phyloP scores from a whole-genome alignment of 2,797 vertebrate genomes.

The Siniperca scherzeri region DNA sequence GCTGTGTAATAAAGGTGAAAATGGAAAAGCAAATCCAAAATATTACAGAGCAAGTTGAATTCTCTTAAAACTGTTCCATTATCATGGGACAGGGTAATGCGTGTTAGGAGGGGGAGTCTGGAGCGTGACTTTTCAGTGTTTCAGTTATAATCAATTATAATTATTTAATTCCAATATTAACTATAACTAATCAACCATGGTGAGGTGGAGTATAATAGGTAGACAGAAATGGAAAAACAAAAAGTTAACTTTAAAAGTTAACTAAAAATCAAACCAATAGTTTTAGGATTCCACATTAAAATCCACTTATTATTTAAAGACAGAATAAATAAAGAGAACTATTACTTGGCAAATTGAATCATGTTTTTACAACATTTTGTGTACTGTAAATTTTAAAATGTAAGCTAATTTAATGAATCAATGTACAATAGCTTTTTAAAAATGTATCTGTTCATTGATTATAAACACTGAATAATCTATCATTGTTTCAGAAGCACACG shows the following conservation, averaged over 20 bases:
- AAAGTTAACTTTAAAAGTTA: neutral
- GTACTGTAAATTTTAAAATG: neutral
- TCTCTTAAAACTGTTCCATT: neutral
- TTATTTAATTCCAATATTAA: neutral
- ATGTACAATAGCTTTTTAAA: neutral
- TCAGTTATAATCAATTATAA: neutral
- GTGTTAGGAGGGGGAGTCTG: neutral
- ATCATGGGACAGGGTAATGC: neutral
- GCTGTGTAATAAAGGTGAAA: constrained; percentile 26
- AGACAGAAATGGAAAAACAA: neutral
- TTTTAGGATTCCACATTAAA: neutral
- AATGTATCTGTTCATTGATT: neutral
- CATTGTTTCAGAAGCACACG: neutral
- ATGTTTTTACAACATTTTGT: neutral
- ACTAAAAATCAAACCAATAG: neutral
- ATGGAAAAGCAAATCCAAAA: constrained; percentile 1
- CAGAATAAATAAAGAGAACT: neutral
- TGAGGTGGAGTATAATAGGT: no score
- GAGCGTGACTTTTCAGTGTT: neutral
- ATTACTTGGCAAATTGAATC: neutral
- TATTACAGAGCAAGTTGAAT: neutral
- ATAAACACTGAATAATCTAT: neutral
- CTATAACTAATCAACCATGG: neutral
- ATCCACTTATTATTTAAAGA: neutral
- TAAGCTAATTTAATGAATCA: neutral